Percentiles rank a stretch among this genome's conserved stretches.
These are phyloP conservation scores for Spilogale gracilis DNA, from an alignment of 2,113 vertebrate genomes.

Conservation along the genomic window DNA sequence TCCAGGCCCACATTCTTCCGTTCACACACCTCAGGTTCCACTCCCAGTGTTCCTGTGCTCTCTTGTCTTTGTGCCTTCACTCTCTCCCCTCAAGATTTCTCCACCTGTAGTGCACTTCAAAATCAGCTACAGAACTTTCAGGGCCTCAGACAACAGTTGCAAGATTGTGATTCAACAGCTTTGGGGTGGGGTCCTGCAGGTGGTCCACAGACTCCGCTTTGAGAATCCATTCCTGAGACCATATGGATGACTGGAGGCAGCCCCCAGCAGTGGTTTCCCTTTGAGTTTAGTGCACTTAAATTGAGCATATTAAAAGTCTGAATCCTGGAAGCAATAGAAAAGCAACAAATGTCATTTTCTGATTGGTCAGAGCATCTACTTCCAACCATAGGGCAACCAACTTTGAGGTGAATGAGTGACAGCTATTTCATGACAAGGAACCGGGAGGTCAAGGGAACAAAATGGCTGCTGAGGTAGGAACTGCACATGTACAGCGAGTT, in stretches of 20 bases:
- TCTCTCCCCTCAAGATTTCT: background rate
- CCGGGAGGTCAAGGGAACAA: background rate
- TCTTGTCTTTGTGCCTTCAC: background rate
- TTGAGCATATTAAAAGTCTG: constrained; percentile 15
- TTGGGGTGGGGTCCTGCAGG: background rate
- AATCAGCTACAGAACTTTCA: background rate
- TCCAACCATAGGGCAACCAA: background rate
- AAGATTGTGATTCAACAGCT: background rate
- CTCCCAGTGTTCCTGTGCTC: background rate
- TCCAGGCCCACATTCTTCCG: background rate
- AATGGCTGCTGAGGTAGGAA: background rate
- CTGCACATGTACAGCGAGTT: background rate
- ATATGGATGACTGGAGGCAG: background rate
- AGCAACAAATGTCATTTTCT: constrained; percentile 6
- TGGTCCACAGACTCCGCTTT: background rate
- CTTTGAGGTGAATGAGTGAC: background rate
- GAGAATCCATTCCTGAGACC: constrained; percentile 13
- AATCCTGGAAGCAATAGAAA: constrained; percentile 7
- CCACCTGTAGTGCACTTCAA: background rate
- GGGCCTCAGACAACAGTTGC: background rate
- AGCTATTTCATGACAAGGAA: background rate
- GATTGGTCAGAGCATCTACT: background rate
- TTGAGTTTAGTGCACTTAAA: background rate
- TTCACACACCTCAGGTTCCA: background rate
- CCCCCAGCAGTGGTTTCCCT: background rate